Percentiles rank a stretch among this genome's conserved stretches.
Evolutionary conservation across 2,797 vertebrate species (phyloP).

Genomic region (Harpagifer antarcticus): DNA sequence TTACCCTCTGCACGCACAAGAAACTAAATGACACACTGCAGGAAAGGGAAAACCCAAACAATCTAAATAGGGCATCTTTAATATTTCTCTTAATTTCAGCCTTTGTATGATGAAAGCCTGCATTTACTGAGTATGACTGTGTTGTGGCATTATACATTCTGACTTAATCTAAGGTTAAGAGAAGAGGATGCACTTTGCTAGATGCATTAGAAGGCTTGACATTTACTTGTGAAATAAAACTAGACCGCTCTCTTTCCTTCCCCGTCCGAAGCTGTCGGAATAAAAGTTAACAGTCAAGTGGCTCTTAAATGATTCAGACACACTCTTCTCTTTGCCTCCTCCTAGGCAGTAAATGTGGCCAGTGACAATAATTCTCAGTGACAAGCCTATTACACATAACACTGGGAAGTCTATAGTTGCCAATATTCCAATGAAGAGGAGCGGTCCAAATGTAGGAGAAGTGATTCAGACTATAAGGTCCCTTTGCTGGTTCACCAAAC

Average conservation of each 20-base stretch:
- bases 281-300: slow-evolving; percentile 64
- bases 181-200: slow-evolving; percentile 38
- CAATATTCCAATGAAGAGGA: slow-evolving; percentile 49
- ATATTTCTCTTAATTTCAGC: slow-evolving; percentile 6
- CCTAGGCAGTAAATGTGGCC: slow-evolving; percentile 61
- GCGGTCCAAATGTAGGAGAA: slow-evolving; percentile 43
- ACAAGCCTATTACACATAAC: slow-evolving; percentile 76
- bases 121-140: slow-evolving; percentile 2
- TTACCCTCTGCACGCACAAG: too few species aligned
- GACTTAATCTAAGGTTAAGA: slow-evolving; percentile 30
- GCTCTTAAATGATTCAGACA: slow-evolving; percentile 69
- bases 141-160: slow-evolving; percentile 14
- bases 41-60: too few species aligned
- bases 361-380: slow-evolving; percentile 75
- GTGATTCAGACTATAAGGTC: slow-evolving; percentile 18
- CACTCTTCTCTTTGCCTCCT: slow-evolving; percentile 46
- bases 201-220: slow-evolving; percentile 31
- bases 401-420: slow-evolving; percentile 52
- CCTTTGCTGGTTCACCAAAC: slow-evolving; percentile 7
- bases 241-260: slow-evolving; percentile 23
- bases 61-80: neutral
- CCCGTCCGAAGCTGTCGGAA: slow-evolving; percentile 33
- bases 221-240: slow-evolving; percentile 34
- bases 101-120: neutral
- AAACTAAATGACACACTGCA: too few species aligned